A percentile compares a stretch with the other conserved stretches of the same genome.
These are phyloP conservation scores for Pheosia tremula DNA, from an alignment of 2,888 invertebrate species.

Conservation along the genomic window DNA sequence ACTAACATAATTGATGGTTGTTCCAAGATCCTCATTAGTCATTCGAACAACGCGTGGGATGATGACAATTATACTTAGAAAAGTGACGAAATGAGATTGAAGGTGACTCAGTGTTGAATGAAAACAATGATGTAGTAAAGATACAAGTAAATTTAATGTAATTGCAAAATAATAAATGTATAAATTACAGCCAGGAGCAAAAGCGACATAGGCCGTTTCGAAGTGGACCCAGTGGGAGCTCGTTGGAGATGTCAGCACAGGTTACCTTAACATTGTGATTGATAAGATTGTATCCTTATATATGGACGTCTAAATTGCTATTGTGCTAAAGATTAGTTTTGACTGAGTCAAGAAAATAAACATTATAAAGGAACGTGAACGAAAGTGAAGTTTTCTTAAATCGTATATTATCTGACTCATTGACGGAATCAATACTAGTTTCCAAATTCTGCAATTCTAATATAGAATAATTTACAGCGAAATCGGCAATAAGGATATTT, in stretches of 20 bases:
- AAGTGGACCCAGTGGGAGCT: constrained; percentile 57
- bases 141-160: constrained; percentile 33
- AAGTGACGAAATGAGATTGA: constrained; percentile 58
- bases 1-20: constrained; percentile 36
- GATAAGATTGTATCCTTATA: constrained; percentile 55
- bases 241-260: constrained; percentile 60
- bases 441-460: not conserved
- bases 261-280: constrained; percentile 49
- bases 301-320: constrained; percentile 45
- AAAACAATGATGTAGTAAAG: constrained; percentile 45
- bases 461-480: not conserved
- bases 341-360: not conserved
- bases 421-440: too few relatives aligned
- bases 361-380: not conserved
- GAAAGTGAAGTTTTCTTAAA: not conserved
- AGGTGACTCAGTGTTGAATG: constrained; percentile 61
- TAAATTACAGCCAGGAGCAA: constrained; percentile 38
- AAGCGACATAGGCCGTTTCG: constrained; percentile 46
- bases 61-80: constrained; percentile 63
- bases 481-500: constrained; percentile 9
- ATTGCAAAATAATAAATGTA: constrained; percentile 40
- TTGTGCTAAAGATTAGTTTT: not conserved
- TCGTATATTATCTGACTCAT: not conserved
- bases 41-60: constrained; percentile 55
- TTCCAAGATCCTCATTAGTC: constrained; percentile 51